Evolutionary conservation across 2,113 vertebrate genomes (phyloP).

Genomic region (Machaerirhynchus nigripectus): DNA sequence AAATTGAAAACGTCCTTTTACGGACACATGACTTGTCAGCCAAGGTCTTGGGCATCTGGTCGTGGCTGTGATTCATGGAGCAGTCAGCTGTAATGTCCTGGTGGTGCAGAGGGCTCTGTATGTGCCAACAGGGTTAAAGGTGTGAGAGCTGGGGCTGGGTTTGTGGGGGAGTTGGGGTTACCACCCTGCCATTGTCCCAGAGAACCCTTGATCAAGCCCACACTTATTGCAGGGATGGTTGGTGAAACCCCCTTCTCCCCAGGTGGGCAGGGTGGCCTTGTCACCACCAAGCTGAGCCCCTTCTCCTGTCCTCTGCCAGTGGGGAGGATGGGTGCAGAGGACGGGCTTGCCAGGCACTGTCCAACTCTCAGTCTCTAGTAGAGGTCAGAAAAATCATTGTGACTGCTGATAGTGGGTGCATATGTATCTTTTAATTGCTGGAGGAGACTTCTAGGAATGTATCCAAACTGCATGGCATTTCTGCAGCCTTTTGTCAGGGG

Average conservation of each 20-base stretch:
- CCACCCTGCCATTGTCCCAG: background rate
- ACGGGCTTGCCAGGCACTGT: fast-evolving
- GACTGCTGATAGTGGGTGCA: background rate
- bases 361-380: background rate
- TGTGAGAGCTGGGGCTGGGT: background rate
- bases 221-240: background rate
- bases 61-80: fast-evolving
- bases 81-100: background rate
- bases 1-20: background rate
- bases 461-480: background rate
- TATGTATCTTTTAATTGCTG: background rate
- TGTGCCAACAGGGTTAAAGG: fast-evolving
- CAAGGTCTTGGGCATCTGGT: background rate
- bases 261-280: fast-evolving
- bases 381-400: background rate
- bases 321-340: background rate
- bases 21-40: background rate
- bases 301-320: background rate
- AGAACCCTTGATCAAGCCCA: background rate
- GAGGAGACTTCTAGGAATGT: background rate
- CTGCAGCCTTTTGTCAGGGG: background rate
- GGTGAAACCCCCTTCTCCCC: background rate
- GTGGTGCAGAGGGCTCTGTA: background rate
- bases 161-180: background rate
- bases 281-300: background rate